Evolutionary conservation across 2,113 vertebrate species (phyloP).

Genomic region (Oncorhynchus kisutch): DNA sequence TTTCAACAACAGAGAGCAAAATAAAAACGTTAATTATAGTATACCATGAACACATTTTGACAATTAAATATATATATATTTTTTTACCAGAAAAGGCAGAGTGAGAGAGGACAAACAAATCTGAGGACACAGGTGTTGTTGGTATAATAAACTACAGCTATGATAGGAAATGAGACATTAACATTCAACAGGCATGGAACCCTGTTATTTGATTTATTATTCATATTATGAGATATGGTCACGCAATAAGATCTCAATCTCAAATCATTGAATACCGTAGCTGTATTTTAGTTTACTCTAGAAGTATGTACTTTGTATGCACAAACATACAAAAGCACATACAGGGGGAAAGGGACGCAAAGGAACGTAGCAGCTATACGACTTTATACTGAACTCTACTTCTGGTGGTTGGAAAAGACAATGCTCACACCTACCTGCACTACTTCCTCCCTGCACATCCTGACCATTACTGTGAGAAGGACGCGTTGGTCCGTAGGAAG

Average conservation of each 20-base stretch:
- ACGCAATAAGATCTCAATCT: conserved; percentile 1
- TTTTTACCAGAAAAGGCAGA: conserved; percentile 72
- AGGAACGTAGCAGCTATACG: conserved; percentile 50
- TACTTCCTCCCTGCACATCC: conserved; percentile 90
- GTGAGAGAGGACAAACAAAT: conserved; percentile 43
- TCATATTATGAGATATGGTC: neutral
- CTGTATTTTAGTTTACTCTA: conserved; percentile 59
- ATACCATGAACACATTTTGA: conserved; percentile 58
- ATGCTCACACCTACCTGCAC: conserved; percentile 83
- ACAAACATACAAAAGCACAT: conserved; percentile 66
- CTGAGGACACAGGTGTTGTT: conserved; percentile 46
- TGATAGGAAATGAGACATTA: conserved; percentile 12
- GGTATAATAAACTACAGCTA: conserved; percentile 66
- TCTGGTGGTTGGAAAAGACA: conserved; percentile 69
- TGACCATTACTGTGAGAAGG: conserved; percentile 87
- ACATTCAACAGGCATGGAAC: neutral
- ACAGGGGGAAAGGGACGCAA: conserved; percentile 42
- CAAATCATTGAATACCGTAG: conserved; percentile 20
- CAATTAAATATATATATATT: conserved; percentile 75
- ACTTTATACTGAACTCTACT: conserved; percentile 55
- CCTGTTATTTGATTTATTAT: too few species aligned
- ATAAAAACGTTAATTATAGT: neutral
- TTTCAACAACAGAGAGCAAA: conserved; percentile 10
- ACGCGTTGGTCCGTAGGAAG: conserved; percentile 86
- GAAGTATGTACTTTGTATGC: conserved; percentile 57